Percentiles rank a stretch among this genome's conserved stretches.
Conservation (phyloP, 30 jellyfish, hydroid and myxozoan species). For the Aurelia sp. region DNA sequence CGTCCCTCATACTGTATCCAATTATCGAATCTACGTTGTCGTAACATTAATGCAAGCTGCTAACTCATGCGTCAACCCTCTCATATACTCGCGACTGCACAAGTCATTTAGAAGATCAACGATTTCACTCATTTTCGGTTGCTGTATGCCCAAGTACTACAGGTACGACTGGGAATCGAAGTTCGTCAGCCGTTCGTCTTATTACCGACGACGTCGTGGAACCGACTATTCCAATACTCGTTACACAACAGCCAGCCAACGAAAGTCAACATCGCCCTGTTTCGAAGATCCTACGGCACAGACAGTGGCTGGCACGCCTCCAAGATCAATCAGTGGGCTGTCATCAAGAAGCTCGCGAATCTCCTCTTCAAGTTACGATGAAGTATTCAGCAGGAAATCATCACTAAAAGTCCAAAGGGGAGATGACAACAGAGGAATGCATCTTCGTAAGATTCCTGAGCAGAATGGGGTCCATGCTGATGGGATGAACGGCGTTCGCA, state of each 20-base stretch:
- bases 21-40: conserved; percentile 10
- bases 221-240: conserved; percentile 55
- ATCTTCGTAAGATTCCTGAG: conserved; percentile 61
- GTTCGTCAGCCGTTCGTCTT: conserved; percentile 71
- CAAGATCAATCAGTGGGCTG: conserved; percentile 38
- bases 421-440: conserved; percentile 27
- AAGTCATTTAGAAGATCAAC: conserved; percentile 78
- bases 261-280: conserved; percentile 50
- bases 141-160: conserved; percentile 71
- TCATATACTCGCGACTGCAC: conserved; percentile 92
- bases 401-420: conserved; percentile 12
- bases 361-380: conserved; percentile 60
- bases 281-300: conserved; percentile 1
- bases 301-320: conserved; percentile 46
- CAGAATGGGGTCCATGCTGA: conserved; percentile 23
- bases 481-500: neutral
- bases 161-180: conserved; percentile 70
- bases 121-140: conserved; percentile 65
- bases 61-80: conserved; percentile 92
- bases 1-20: neutral
- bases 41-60: conserved; percentile 68
- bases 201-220: conserved; percentile 44
- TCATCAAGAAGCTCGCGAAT: conserved; percentile 60
- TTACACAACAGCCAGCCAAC: conserved; percentile 21
- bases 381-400: conserved; percentile 46